A percentile compares a stretch with the other conserved stretches of the same genome.
Evolutionary conservation across 2,113 vertebrate genomes (phyloP).

Genomic region (Prietella phreatophila): DNA sequence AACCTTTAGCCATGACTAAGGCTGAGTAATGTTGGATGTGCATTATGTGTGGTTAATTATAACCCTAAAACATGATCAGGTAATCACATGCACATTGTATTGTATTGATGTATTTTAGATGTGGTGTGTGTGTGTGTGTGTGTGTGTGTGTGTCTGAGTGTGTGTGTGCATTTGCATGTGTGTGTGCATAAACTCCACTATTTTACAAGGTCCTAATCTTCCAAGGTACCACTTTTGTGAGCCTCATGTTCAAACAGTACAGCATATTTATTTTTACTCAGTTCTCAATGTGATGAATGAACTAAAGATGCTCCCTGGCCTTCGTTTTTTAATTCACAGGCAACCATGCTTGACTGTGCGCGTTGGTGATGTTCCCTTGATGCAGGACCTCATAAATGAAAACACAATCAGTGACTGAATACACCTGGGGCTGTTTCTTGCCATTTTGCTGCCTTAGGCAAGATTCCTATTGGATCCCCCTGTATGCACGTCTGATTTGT

Average conservation of each 20-base stretch:
- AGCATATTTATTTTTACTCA: neutral
- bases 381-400: neutral
- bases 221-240: neutral
- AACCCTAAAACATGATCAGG: neutral
- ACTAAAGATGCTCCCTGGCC: neutral
- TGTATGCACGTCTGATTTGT: too few species aligned
- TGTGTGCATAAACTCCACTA: neutral
- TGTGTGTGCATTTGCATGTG: neutral
- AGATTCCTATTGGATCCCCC: too few species aligned
- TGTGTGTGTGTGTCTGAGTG: slow-evolving; percentile 2
- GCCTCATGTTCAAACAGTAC: neutral
- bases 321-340: neutral
- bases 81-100: neutral
- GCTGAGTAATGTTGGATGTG: neutral
- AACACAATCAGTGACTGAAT: neutral
- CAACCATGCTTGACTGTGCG: neutral
- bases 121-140: neutral
- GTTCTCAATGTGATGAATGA: neutral
- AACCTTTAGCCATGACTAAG: neutral
- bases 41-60: neutral
- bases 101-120: neutral
- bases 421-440: too few species aligned
- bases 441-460: neutral
- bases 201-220: neutral
- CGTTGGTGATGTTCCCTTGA: neutral